These are phyloP conservation scores for Sander vitreus DNA, from an alignment of 2,113 vertebrate genomes.

Conservation along the genomic window DNA sequence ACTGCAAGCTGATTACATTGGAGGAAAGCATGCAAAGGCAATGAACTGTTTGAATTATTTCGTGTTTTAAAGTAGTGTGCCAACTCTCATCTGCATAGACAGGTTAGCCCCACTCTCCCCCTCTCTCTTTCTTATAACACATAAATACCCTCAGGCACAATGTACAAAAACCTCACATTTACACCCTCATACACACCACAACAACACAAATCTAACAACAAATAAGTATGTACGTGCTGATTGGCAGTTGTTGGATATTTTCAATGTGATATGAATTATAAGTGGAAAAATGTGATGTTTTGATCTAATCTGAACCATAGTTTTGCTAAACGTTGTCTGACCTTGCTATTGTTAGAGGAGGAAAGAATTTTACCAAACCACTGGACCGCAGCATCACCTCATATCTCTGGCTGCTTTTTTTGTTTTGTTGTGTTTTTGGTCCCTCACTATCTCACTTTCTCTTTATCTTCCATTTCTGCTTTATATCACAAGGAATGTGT, in stretches of 20 bases:
- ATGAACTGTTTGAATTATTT: constrained; percentile 72
- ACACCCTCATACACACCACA: constrained; percentile 3
- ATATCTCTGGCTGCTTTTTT: constrained; percentile 37
- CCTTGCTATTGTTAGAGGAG: constrained; percentile 33
- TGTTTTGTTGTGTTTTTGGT: constrained; percentile 40
- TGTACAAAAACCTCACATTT: constrained; percentile 27
- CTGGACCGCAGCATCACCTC: constrained; percentile 34
- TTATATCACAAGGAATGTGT: constrained; percentile 35
- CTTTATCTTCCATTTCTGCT: constrained; percentile 22
- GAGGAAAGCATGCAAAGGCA: constrained; percentile 60
- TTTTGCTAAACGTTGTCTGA: constrained; percentile 57
- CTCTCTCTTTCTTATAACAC: constrained; percentile 15
- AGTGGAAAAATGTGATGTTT: constrained; percentile 37
- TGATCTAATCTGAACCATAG: constrained; percentile 53
- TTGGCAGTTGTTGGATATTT: constrained; percentile 51
- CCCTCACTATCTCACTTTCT: constrained; percentile 11
- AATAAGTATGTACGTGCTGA: constrained; percentile 39
- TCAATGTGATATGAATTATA: constrained; percentile 43
- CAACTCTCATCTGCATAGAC: constrained; percentile 65
- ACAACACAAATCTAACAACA: constrained; percentile 21
- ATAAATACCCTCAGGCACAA: constrained; percentile 18
- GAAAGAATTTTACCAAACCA: constrained; percentile 47
- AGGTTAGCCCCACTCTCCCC: constrained; percentile 20
- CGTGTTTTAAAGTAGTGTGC: constrained; percentile 64
- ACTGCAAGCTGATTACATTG: constrained; percentile 67